A percentile compares a stretch with the other conserved stretches of the same genome.
phyloP scores from a whole-genome alignment of 2,113 vertebrate species.

The Mesembrinibis cayennensis region DNA sequence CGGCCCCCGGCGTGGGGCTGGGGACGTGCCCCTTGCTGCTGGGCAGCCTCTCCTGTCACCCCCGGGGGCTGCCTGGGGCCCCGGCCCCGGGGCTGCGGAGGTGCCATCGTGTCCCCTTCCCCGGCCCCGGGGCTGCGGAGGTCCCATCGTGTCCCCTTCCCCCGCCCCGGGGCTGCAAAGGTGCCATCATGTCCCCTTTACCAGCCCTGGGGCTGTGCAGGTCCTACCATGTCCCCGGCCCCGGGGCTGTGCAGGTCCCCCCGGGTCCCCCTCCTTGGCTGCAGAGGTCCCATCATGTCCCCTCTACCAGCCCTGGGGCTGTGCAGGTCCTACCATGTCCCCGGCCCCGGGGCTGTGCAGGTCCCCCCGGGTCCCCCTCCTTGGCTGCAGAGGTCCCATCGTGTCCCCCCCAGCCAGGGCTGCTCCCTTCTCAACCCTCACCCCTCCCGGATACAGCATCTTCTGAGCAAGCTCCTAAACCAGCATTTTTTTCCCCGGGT shows the following conservation, averaged over 20 bases:
- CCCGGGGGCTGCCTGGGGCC: too few relatives aligned
- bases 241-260: too few relatives aligned
- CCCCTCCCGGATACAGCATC: fast-evolving
- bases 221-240: not conserved
- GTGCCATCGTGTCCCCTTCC: too few relatives aligned
- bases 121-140: too few relatives aligned
- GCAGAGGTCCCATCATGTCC: not conserved
- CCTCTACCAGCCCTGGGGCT: too few relatives aligned
- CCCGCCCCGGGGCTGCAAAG: too few relatives aligned
- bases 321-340: too few relatives aligned
- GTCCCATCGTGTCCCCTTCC: fast-evolving
- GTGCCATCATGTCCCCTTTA: fast-evolving
- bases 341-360: not conserved
- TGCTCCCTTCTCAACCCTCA: not conserved
- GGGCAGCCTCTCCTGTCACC: not conserved
- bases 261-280: too few relatives aligned
- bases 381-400: not conserved
- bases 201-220: too few relatives aligned
- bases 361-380: fast-evolving
- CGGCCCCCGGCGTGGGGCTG: not conserved
- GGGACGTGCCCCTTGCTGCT: not conserved
- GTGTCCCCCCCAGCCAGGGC: not conserved
- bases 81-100: too few relatives aligned
- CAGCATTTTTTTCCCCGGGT: fast-evolving
- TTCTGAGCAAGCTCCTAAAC: not conserved